phyloP scores from a whole-genome alignment of 2,113 vertebrate genomes.

The Collichthys lucidus region DNA sequence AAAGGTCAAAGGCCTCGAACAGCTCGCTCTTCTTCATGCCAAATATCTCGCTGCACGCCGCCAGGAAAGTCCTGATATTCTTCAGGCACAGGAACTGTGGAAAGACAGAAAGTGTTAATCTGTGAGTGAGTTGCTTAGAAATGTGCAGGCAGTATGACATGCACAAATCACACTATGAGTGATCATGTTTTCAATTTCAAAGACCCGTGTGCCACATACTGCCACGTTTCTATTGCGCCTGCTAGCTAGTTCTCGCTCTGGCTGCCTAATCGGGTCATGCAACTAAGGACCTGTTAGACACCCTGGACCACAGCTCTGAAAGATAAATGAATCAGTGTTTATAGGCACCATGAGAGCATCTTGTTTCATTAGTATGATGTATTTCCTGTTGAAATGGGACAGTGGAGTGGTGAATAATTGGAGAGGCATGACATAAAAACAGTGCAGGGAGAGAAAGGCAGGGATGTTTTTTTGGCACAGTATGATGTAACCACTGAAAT shows the following conservation, averaged over 20 bases:
- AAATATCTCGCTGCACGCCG: constrained; percentile 90
- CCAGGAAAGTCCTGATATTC: constrained; percentile 97
- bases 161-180: not conserved
- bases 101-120: constrained; percentile 37
- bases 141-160: not conserved
- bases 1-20: constrained; percentile 98
- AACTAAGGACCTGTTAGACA: constrained; percentile 18
- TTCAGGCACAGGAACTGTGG: constrained; percentile 96
- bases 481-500: not conserved
- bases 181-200: constrained; percentile 16
- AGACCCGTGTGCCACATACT: not conserved
- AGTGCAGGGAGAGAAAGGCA: constrained; percentile 1
- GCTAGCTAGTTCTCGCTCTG: constrained; percentile 15
- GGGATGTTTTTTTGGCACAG: constrained; percentile 1
- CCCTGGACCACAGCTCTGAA: constrained; percentile 34
- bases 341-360: constrained; percentile 28
- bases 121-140: not conserved
- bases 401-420: constrained; percentile 17
- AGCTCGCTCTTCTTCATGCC: constrained; percentile 97
- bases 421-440: constrained; percentile 2
- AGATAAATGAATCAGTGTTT: constrained; percentile 44
- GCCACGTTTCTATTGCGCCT: not conserved
- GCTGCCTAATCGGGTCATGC: constrained; percentile 22
- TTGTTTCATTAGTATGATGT: constrained; percentile 47
- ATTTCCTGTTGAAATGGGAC: constrained; percentile 48